phyloP scores from a whole-genome alignment of 2,888 invertebrate species.

The Cantharis rustica region DNA sequence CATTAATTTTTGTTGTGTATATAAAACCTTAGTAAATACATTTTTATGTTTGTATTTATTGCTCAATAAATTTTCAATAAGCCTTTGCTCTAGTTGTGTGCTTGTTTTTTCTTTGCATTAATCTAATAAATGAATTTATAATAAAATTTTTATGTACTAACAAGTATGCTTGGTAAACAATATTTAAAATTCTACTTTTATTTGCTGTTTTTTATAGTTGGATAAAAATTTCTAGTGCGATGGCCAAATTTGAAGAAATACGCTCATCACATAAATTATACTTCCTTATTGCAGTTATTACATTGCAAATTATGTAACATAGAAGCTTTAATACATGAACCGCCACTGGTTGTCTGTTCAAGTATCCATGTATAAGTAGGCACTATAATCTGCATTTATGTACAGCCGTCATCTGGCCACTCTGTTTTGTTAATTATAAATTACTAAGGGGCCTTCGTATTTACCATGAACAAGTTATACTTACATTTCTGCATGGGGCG shows the following conservation, averaged over 20 bases:
- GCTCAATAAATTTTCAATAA: neutral
- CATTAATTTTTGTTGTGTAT: neutral
- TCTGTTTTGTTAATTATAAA: conserved; percentile 41
- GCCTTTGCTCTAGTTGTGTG: neutral
- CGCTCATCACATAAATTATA: neutral
- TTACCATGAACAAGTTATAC: conserved; percentile 34
- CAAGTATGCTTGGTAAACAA: neutral
- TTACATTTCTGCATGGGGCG: conserved; percentile 29
- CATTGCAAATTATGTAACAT: neutral
- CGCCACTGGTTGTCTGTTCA: neutral
- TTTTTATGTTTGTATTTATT: neutral
- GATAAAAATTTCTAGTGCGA: neutral
- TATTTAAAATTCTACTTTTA: neutral
- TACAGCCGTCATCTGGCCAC: conserved; percentile 38
- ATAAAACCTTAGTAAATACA: neutral
- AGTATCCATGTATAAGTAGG: conserved; percentile 2
- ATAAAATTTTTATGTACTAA: neutral
- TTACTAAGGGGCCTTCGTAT: conserved; percentile 37
- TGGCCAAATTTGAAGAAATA: neutral
- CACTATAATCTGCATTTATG: conserved; percentile 34
- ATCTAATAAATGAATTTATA: neutral
- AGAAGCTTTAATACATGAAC: neutral
- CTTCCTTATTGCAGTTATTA: neutral
- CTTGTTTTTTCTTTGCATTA: neutral
- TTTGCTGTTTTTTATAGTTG: neutral